Percentiles rank a stretch among this genome's conserved stretches.
phyloP scores from a whole-genome alignment of 2,888 invertebrate species.

The Megaustenia siamemsis region DNA sequence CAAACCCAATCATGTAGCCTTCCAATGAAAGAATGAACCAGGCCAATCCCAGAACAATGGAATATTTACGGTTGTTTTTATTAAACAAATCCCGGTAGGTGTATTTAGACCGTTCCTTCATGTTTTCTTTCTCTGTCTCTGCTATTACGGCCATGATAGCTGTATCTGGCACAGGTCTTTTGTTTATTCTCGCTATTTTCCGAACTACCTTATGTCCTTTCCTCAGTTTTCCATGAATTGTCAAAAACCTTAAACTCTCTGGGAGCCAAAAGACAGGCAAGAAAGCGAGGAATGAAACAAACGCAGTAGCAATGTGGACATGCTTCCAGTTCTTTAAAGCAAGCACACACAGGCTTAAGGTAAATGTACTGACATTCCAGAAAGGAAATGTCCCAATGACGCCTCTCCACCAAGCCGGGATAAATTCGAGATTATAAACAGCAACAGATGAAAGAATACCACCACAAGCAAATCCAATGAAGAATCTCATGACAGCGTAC shows the following conservation, averaged over 20 bases:
- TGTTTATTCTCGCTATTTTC: slow-evolving; percentile 58
- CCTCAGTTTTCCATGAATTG: slow-evolving; percentile 56
- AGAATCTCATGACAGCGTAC: slow-evolving; percentile 63
- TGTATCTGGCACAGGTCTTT: slow-evolving; percentile 52
- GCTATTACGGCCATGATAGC: background rate
- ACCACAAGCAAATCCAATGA: slow-evolving; percentile 56
- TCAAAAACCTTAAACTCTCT: slow-evolving; percentile 62
- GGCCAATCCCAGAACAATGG: background rate
- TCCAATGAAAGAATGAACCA: slow-evolving; percentile 46
- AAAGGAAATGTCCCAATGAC: slow-evolving; percentile 50
- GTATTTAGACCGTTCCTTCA: background rate
- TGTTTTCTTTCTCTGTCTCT: background rate
- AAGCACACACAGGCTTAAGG: slow-evolving; percentile 46
- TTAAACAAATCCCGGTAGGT: background rate
- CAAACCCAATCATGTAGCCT: slow-evolving; percentile 62
- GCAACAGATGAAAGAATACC: slow-evolving; percentile 44
- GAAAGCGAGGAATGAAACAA: slow-evolving; percentile 24
- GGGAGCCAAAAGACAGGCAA: slow-evolving; percentile 54
- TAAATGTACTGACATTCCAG: slow-evolving; percentile 52
- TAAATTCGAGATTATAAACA: slow-evolving; percentile 55
- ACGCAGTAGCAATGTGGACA: slow-evolving; percentile 52
- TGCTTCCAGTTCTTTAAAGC: slow-evolving; percentile 54
- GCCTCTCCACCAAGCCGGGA: slow-evolving; percentile 54
- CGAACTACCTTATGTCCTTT: slow-evolving; percentile 55
- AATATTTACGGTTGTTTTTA: background rate